Percentiles rank a stretch among this genome's conserved stretches.
These are phyloP conservation scores for Brachionus asplanchnoidis DNA, from an alignment of 1,140 invertebrate genomes.

Conservation along the genomic window DNA sequence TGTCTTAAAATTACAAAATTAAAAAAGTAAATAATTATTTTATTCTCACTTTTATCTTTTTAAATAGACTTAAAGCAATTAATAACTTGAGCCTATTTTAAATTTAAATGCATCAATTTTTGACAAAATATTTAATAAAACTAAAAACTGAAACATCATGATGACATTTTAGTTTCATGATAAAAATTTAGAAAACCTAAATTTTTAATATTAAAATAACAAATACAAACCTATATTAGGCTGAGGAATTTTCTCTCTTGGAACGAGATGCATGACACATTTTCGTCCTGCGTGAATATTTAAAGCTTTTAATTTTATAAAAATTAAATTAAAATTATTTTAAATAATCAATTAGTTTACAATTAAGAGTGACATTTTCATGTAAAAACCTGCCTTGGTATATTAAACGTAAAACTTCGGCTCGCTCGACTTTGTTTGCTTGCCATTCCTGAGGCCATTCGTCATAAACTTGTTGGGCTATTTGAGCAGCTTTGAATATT, in stretches of 20 bases:
- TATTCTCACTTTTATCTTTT: neutral
- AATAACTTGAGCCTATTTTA: neutral
- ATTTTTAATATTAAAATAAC: neutral
- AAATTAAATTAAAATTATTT: neutral
- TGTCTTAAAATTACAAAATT: neutral
- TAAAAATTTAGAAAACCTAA: too few species aligned
- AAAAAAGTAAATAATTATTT: neutral
- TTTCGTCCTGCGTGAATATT: slow-evolving; percentile 91
- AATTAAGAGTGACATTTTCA: slow-evolving; percentile 92
- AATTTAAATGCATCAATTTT: neutral
- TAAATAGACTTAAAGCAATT: neutral
- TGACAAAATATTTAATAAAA: neutral
- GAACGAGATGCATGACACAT: slow-evolving; percentile 98
- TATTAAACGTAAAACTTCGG: slow-evolving; percentile 73
- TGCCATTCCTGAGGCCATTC: slow-evolving; percentile 74
- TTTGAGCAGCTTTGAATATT: slow-evolving; percentile 74
- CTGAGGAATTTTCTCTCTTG: slow-evolving; percentile 95
- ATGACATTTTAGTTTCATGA: too few species aligned
- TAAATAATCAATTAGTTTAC: slow-evolving; percentile 46
- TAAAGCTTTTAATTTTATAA: slow-evolving; percentile 64
- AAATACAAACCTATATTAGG: slow-evolving; percentile 67
- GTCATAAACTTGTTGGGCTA: slow-evolving; percentile 95
- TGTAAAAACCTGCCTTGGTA: slow-evolving; percentile 98
- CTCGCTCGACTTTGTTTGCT: neutral
- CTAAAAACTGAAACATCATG: too few species aligned